These are phyloP conservation scores for Condylura cristata DNA, from an alignment of 2,113 vertebrate genomes.

Conservation along the genomic window DNA sequence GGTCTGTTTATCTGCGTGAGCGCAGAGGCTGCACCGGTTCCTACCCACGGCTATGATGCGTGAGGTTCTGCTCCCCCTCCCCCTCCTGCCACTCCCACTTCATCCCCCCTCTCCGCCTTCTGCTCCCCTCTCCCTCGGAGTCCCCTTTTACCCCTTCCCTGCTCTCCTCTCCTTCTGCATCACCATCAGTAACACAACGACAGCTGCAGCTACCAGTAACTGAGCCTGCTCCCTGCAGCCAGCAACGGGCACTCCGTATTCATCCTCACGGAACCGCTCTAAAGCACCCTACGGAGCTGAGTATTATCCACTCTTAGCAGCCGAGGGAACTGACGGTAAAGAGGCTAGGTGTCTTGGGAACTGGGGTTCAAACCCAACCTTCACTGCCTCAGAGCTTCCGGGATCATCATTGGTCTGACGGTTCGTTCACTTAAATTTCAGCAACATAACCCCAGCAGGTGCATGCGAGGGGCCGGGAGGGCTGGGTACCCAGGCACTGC, in stretches of 20 bases:
- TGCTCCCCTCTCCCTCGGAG: rapidly evolving
- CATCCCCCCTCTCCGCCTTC: neutral
- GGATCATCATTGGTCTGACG: neutral
- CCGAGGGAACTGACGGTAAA: neutral
- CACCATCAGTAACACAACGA: neutral
- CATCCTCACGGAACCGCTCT: neutral
- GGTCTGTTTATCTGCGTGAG: neutral
- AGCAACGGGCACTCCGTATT: too few relatives aligned
- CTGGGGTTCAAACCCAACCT: neutral
- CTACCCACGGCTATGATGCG: neutral
- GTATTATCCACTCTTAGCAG: neutral
- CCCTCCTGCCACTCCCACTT: neutral
- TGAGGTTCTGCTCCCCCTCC: rapidly evolving
- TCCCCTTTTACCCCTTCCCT: neutral
- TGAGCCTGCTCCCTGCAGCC: rapidly evolving
- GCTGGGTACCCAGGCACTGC: neutral
- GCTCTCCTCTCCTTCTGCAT: neutral
- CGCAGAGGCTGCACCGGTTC: neutral
- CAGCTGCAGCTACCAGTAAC: neutral
- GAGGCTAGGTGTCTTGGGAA: neutral
- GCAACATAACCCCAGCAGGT: neutral
- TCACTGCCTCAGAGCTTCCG: neutral
- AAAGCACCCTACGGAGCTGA: neutral
- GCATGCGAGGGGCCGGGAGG: too few relatives aligned
- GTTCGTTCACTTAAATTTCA: neutral